phyloP scores from a whole-genome alignment of 2,113 vertebrate genomes.

The Octodon degus region DNA sequence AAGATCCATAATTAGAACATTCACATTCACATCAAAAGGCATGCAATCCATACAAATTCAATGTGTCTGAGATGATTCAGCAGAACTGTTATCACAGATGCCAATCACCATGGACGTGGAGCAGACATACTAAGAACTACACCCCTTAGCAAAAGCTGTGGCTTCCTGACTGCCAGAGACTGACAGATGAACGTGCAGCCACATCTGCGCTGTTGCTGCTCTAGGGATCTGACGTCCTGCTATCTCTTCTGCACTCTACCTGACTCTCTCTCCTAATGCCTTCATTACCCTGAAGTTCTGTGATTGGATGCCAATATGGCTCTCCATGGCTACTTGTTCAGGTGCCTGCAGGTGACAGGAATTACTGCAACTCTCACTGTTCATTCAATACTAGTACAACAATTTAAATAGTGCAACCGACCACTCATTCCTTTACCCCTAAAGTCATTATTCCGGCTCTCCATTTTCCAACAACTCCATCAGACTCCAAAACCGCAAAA shows the following conservation, averaged over 20 bases:
- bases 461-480: neutral
- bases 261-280: neutral
- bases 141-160: neutral
- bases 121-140: neutral
- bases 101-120: neutral
- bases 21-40: neutral
- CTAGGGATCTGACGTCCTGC: neutral
- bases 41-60: neutral
- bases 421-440: neutral
- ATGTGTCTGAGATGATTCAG: slow-evolving; percentile 16
- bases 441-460: neutral
- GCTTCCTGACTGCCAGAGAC: neutral
- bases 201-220: neutral
- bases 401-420: neutral
- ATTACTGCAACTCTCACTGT: neutral
- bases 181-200: neutral
- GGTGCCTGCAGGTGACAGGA: neutral
- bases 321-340: neutral
- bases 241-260: neutral
- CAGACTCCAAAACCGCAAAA: neutral
- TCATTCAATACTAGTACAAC: neutral
- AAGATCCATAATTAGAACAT: neutral
- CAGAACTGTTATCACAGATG: neutral
- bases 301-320: neutral
- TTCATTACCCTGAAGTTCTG: neutral